Percentiles rank a stretch among this genome's conserved stretches.
Conservation (phyloP, 2,888 invertebrate species). For the Charanyca ferruginea region DNA sequence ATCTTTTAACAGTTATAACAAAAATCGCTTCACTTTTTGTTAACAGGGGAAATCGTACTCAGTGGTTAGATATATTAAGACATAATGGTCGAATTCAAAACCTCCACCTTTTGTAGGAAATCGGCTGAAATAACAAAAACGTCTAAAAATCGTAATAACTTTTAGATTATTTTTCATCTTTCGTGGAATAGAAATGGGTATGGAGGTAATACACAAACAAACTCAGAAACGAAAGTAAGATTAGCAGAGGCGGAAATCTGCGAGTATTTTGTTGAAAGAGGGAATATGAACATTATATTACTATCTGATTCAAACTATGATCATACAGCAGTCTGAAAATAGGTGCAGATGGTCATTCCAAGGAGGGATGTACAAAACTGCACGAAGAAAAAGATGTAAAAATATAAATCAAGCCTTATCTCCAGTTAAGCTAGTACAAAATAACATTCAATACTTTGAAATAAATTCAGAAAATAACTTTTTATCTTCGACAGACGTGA, state of each 20-base stretch:
- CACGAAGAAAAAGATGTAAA: slow-evolving; percentile 4
- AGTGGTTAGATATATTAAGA: no score
- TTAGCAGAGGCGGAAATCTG: not conserved
- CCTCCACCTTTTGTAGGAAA: no score
- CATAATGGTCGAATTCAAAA: no score
- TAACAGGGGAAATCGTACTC: not conserved
- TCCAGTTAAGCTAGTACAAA: slow-evolving; percentile 39
- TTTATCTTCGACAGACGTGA: slow-evolving; percentile 55
- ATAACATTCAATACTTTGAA: slow-evolving; percentile 43
- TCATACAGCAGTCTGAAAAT: not conserved
- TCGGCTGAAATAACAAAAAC: slow-evolving; percentile 5
- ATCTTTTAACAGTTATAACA: not conserved
- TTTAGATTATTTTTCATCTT: slow-evolving; percentile 1
- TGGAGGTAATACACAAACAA: not conserved
- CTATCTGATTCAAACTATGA: not conserved
- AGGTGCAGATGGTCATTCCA: slow-evolving; percentile 4
- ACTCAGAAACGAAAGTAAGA: not conserved
- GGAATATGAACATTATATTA: not conserved
- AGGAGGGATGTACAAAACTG: slow-evolving; percentile 18
- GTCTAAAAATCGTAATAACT: not conserved
- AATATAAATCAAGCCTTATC: slow-evolving; percentile 37
- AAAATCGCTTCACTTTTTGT: not conserved
- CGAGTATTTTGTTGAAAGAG: not conserved
- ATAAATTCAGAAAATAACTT: slow-evolving; percentile 55
- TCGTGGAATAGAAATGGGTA: not conserved